These are phyloP conservation scores for Coptodon rendalli DNA, from an alignment of 2,113 vertebrate genomes.

Conservation along the genomic window DNA sequence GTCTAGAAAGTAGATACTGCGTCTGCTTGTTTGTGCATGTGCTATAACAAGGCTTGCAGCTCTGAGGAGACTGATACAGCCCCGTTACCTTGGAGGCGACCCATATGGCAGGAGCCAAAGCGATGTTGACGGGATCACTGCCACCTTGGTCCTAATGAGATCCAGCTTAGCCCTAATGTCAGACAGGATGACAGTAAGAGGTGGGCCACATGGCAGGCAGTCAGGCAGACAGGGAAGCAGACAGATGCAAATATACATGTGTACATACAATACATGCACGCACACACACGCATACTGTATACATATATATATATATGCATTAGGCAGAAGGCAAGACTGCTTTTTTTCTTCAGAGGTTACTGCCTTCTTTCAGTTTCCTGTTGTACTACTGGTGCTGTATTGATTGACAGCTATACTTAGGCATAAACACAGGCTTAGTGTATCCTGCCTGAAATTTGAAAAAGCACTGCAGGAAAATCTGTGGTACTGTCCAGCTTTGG, in stretches of 20 bases:
- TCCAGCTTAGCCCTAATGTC: slow-evolving; percentile 73
- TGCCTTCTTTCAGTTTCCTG: slow-evolving; percentile 2
- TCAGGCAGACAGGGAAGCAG: slow-evolving; percentile 22
- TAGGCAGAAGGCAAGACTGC: background rate
- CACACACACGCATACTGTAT: background rate
- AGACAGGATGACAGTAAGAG: slow-evolving; percentile 70
- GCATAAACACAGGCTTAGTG: slow-evolving; percentile 11
- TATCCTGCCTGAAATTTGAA: slow-evolving; percentile 18
- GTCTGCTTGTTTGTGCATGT: slow-evolving; percentile 6
- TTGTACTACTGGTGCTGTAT: slow-evolving; percentile 27
- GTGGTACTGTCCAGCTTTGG: background rate
- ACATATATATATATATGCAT: background rate
- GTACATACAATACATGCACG: background rate
- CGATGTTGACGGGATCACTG: slow-evolving; percentile 69
- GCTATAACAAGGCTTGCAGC: slow-evolving; percentile 43
- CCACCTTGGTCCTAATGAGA: slow-evolving; percentile 75
- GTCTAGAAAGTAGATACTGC: slow-evolving; percentile 1
- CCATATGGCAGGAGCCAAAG: slow-evolving; percentile 67
- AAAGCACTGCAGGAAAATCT: background rate
- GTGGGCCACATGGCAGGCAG: slow-evolving; percentile 59
- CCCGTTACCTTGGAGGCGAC: slow-evolving; percentile 63
- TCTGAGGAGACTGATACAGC: slow-evolving; percentile 52
- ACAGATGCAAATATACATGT: slow-evolving; percentile 16
- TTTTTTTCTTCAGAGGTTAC: background rate
- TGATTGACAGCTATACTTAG: slow-evolving; percentile 39